phyloP scores from a whole-genome alignment of 1,140 invertebrate genomes.

The Bombus waltoni region DNA sequence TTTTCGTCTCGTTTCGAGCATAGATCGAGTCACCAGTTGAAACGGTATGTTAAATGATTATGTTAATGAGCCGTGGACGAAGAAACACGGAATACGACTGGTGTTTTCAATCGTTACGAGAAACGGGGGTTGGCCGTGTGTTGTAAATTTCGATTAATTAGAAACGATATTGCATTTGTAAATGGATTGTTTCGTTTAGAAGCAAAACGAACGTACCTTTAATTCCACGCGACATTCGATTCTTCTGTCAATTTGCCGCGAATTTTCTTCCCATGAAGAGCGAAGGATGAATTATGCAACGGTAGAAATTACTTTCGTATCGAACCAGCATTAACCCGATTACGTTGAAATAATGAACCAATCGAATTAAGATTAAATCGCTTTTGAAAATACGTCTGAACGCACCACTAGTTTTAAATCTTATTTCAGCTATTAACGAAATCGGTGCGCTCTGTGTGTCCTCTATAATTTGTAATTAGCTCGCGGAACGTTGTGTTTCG shows the following conservation, averaged over 20 bases:
- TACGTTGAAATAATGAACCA: conserved; percentile 1
- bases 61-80: not conserved
- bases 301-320: not conserved
- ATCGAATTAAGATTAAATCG: conserved; percentile 15
- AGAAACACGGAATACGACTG: not conserved
- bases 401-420: conserved; percentile 10
- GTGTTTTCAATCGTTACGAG: not conserved
- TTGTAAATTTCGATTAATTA: not conserved
- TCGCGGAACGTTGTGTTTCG: not conserved
- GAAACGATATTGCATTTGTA: not conserved
- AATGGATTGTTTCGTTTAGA: not conserved
- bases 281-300: not conserved
- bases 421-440: conserved; percentile 19
- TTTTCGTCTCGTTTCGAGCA: conserved; percentile 42
- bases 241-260: not conserved
- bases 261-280: not conserved
- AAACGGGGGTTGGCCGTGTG: not conserved
- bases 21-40: conserved; percentile 24
- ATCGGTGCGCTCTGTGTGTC: not conserved
- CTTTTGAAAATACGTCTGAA: not conserved
- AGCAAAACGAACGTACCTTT: not conserved
- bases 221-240: conserved; percentile 8
- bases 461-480: conserved; percentile 2
- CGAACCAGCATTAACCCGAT: not conserved
- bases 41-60: not conserved